These are phyloP conservation scores for Pelusios castaneus DNA, from an alignment of 2,113 vertebrate species.

Conservation along the genomic window DNA sequence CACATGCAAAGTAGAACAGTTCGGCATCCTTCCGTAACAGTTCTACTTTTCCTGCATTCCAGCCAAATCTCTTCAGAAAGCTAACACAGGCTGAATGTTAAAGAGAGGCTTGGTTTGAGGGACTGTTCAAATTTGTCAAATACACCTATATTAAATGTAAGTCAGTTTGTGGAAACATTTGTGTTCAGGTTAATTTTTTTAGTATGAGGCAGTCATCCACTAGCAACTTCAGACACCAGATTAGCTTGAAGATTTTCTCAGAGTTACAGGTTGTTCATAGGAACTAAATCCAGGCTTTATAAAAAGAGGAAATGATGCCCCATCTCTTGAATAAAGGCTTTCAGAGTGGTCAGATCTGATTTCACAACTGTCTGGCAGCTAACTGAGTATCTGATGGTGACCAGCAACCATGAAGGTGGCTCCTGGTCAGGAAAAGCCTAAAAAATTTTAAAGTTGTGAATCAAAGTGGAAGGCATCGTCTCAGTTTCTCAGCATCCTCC, in stretches of 20 bases:
- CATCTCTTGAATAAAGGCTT: not conserved
- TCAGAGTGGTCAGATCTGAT: not conserved
- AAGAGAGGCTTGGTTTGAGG: too few species aligned
- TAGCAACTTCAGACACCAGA: not conserved
- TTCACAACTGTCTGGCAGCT: not conserved
- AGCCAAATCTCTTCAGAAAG: not conserved
- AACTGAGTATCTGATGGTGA: not conserved
- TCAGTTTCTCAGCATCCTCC: not conserved
- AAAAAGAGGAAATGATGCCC: accelerated
- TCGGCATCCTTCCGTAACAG: not conserved
- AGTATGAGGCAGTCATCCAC: not conserved
- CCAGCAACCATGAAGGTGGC: not conserved
- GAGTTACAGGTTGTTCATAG: not conserved
- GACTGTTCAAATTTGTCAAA: not conserved
- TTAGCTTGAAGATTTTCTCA: not conserved
- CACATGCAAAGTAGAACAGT: not conserved
- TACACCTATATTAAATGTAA: accelerated
- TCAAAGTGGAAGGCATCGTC: not conserved
- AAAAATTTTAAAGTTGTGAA: not conserved
- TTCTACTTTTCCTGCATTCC: not conserved
- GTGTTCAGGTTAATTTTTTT: not conserved
- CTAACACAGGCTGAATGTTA: not conserved
- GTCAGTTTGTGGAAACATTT: not conserved
- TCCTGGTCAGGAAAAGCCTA: accelerated
- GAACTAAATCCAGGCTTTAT: not conserved